These are phyloP conservation scores for Dysmachus trigonus DNA, from an alignment of 2,888 invertebrate species.

Conservation along the genomic window DNA sequence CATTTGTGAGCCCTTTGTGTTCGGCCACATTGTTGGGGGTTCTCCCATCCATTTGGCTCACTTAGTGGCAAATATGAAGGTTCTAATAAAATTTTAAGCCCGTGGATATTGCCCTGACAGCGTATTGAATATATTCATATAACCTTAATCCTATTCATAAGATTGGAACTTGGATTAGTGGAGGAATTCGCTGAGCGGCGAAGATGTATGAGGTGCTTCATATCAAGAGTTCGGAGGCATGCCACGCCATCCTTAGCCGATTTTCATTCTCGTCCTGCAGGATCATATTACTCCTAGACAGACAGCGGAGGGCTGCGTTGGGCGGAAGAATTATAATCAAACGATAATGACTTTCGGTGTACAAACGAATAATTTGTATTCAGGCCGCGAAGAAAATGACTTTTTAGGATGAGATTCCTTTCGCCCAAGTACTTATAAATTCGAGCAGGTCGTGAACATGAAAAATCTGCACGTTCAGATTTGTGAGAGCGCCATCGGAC, in stretches of 20 bases:
- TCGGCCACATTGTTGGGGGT: not conserved
- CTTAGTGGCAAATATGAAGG: not conserved
- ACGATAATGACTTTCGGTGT: slow-evolving; percentile 39
- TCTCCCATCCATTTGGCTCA: not conserved
- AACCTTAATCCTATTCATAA: slow-evolving; percentile 35
- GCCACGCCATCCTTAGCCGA: not conserved
- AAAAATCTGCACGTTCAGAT: slow-evolving; percentile 37
- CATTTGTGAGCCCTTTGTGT: not conserved
- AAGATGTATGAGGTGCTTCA: slow-evolving; percentile 30
- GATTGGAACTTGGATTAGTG: slow-evolving; percentile 35
- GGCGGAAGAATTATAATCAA: slow-evolving; percentile 36
- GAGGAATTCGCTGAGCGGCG: slow-evolving; percentile 10
- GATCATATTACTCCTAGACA: not conserved
- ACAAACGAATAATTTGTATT: slow-evolving; percentile 39
- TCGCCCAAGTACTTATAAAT: slow-evolving; percentile 32
- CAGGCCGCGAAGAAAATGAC: slow-evolving; percentile 41
- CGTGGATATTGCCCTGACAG: slow-evolving; percentile 18
- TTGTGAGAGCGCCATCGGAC: slow-evolving; percentile 13
- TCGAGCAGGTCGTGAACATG: slow-evolving; percentile 37
- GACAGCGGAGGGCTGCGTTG: not conserved
- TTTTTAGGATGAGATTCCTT: slow-evolving; percentile 41
- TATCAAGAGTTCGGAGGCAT: slow-evolving; percentile 10
- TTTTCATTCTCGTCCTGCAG: not conserved
- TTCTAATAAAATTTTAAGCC: slow-evolving; percentile 24
- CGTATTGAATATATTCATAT: slow-evolving; percentile 33